Evolutionary conservation across 2,113 vertebrate genomes (phyloP).

Genomic region (Charina bottae): DNA sequence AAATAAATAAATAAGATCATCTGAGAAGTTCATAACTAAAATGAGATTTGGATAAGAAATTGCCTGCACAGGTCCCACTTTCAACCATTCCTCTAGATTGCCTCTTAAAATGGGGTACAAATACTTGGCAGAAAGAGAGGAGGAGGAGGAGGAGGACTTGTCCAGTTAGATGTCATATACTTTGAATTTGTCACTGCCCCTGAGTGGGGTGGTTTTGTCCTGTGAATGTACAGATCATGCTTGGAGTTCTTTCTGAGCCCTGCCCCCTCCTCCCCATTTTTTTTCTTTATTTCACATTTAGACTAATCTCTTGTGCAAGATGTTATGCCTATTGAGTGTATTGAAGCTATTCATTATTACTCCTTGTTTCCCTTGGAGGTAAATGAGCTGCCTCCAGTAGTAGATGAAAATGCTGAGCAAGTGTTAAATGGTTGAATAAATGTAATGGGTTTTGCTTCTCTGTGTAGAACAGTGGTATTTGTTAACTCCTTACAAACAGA

Average conservation of each 20-base stretch:
- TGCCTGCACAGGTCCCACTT: not conserved
- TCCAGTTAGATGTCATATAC: not conserved
- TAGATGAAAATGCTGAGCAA: constrained; percentile 23
- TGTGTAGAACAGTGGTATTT: not conserved
- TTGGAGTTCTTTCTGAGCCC: not conserved
- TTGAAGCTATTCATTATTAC: constrained; percentile 18
- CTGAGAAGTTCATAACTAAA: not conserved
- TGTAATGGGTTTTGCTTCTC: constrained; percentile 21
- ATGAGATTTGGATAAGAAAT: not conserved
- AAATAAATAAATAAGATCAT: too few species aligned
- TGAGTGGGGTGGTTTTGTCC: not conserved
- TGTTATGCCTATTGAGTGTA: not conserved
- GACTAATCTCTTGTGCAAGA: constrained; percentile 26
- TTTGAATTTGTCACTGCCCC: not conserved
- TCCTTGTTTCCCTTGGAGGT: constrained; percentile 20
- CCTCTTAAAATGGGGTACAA: not conserved
- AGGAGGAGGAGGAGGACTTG: not conserved
- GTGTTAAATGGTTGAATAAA: constrained; percentile 14
- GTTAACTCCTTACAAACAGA: constrained; percentile 1
- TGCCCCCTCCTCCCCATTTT: not conserved
- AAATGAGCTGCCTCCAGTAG: constrained; percentile 23
- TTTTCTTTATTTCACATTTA: constrained; percentile 14
- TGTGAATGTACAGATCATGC: not conserved
- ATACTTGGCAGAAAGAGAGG: not conserved
- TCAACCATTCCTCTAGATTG: not conserved